A percentile compares a stretch with the other conserved stretches of the same genome.
Evolutionary conservation across 2,888 invertebrate species (phyloP).

Genomic region (Lepeophtheirus nordmannii): DNA sequence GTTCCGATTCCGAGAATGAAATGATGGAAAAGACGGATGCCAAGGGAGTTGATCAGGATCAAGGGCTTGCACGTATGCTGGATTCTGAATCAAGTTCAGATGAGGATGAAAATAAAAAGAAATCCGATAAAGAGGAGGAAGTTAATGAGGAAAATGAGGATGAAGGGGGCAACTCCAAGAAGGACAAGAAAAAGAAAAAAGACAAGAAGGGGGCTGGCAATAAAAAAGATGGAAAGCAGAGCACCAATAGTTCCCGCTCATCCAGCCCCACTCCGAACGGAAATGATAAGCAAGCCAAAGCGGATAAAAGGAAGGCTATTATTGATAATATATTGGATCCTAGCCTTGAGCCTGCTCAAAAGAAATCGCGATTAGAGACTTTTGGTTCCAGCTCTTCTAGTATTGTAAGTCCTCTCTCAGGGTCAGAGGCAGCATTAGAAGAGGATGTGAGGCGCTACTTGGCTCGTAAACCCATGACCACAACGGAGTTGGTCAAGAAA

Average conservation of each 20-base stretch:
- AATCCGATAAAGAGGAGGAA: constrained; percentile 40
- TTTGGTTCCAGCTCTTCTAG: constrained; percentile 21
- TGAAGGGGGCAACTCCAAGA: constrained; percentile 35
- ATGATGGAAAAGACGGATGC: constrained; percentile 3
- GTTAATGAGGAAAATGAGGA: constrained; percentile 35
- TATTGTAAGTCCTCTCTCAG: constrained; percentile 20
- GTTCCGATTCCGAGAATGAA: constrained; percentile 41
- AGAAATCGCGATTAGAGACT: constrained; percentile 26
- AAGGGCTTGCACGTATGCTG: constrained; percentile 65
- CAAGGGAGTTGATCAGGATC: constrained; percentile 78
- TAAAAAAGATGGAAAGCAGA: constrained; percentile 10
- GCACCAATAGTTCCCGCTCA: constrained; percentile 4
- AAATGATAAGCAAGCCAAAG: constrained; percentile 20
- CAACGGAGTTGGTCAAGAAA: constrained; percentile 83
- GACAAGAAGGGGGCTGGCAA: constrained; percentile 32
- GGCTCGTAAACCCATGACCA: constrained; percentile 91
- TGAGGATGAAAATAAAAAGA: constrained; percentile 54
- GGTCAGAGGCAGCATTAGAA: constrained; percentile 42
- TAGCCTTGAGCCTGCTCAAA: constrained; percentile 13
- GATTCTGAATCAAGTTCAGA: constrained; percentile 58
- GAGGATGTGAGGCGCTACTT: constrained; percentile 86
- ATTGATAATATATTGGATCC: constrained; percentile 26
- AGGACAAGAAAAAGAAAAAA: constrained; percentile 35
- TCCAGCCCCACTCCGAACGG: constrained; percentile 15
- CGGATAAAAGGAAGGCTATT: constrained; percentile 26